phyloP scores from a whole-genome alignment of 2,797 vertebrate genomes.

The Falco biarmicus region DNA sequence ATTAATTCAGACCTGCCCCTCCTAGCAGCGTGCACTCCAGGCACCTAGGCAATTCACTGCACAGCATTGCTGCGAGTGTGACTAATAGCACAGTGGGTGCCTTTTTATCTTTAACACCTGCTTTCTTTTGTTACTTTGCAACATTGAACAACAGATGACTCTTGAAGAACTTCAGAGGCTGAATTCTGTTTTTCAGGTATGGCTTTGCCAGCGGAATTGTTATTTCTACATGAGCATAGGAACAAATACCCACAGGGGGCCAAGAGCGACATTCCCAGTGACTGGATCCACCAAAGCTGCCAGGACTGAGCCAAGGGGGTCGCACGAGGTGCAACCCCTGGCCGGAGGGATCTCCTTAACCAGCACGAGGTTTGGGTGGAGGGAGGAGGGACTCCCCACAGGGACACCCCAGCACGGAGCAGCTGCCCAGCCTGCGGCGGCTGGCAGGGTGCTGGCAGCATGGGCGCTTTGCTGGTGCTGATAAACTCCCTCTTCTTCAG shows the following conservation, averaged over 20 bases:
- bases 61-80: neutral
- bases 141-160: constrained; percentile 78
- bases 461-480: fast-evolving
- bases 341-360: neutral
- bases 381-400: neutral
- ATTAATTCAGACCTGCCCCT: neutral
- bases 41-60: neutral
- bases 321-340: fast-evolving
- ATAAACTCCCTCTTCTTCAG: neutral
- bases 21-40: neutral
- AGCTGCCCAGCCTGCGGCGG: neutral
- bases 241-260: neutral
- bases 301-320: neutral
- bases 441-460: neutral
- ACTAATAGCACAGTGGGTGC: neutral
- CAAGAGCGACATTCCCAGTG: fast-evolving
- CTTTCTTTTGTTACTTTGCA: constrained; percentile 13
- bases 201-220: neutral
- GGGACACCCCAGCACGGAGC: neutral
- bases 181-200: constrained; percentile 80
- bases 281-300: neutral
- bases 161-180: constrained; percentile 77
- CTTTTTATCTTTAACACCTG: neutral
- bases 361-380: neutral
- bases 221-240: neutral